Conservation (phyloP, 2,113 vertebrate species). For the Amphilophus citrinellus region DNA sequence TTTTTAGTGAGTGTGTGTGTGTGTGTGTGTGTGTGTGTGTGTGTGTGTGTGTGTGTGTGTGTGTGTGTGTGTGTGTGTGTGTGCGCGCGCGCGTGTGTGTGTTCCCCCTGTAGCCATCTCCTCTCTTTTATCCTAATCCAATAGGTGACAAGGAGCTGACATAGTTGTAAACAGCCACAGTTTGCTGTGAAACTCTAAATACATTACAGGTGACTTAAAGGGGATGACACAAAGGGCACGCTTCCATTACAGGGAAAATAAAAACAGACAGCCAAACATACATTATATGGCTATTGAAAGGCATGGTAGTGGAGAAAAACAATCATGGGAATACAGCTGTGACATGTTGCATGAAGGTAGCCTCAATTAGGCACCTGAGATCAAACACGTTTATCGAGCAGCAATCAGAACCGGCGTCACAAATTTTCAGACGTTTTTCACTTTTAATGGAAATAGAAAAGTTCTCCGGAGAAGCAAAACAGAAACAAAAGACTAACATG, state of each 20-base stretch:
- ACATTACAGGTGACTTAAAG: constrained; percentile 70
- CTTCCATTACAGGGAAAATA: constrained; percentile 56
- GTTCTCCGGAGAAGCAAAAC: not conserved
- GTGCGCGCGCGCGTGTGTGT: constrained; percentile 5
- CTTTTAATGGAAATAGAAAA: not conserved
- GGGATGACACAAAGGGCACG: constrained; percentile 67
- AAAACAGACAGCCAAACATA: constrained; percentile 29
- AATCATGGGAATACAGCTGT: constrained; percentile 10
- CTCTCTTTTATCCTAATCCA: constrained; percentile 62
- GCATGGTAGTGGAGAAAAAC: constrained; percentile 15
- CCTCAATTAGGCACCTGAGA: not conserved
- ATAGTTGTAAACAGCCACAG: constrained; percentile 56
- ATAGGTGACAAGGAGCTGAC: constrained; percentile 48
- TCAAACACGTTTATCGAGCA: not conserved
- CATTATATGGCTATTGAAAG: constrained; percentile 28
- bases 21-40: not conserved
- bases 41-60: constrained; percentile 5
- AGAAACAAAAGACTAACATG: not conserved
- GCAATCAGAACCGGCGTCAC: not conserved
- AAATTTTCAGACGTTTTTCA: not conserved
- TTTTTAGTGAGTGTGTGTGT: not conserved
- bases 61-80: not conserved
- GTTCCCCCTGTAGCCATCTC: constrained; percentile 35
- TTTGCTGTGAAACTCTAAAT: constrained; percentile 62
- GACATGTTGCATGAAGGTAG: constrained; percentile 15